These are phyloP conservation scores for Struthio camelus DNA, from an alignment of 2,113 vertebrate genomes.

Conservation along the genomic window DNA sequence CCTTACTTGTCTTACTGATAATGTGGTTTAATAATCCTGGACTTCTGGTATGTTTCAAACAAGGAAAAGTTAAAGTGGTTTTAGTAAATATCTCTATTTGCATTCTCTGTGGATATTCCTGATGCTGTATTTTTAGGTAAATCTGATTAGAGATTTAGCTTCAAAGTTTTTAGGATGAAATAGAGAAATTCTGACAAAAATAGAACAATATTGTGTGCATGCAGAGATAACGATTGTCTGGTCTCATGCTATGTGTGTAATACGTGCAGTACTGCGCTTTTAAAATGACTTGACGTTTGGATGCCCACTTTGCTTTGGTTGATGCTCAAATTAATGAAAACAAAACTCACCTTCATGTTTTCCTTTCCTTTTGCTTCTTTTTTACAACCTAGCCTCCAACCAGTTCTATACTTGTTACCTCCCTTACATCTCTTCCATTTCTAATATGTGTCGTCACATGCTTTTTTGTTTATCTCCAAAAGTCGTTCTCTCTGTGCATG, in stretches of 20 bases:
- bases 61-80: neutral
- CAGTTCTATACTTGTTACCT: neutral
- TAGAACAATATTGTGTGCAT: neutral
- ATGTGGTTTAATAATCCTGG: neutral
- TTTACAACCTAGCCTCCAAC: neutral
- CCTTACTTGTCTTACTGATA: neutral
- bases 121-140: neutral
- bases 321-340: neutral
- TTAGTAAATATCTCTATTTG: neutral
- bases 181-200: neutral
- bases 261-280: neutral
- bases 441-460: rapidly evolving
- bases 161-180: neutral
- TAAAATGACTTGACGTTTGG: neutral
- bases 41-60: neutral
- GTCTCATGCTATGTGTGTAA: neutral
- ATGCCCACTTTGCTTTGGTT: neutral
- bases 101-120: neutral
- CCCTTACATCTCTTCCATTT: neutral
- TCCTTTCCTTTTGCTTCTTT: neutral
- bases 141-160: neutral
- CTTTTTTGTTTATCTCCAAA: neutral
- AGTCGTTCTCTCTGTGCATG: neutral
- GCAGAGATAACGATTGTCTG: neutral
- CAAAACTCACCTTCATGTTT: neutral